Evolutionary conservation across 2,797 vertebrate genomes (phyloP).

Genomic region (Pelodytes ibericus): DNA sequence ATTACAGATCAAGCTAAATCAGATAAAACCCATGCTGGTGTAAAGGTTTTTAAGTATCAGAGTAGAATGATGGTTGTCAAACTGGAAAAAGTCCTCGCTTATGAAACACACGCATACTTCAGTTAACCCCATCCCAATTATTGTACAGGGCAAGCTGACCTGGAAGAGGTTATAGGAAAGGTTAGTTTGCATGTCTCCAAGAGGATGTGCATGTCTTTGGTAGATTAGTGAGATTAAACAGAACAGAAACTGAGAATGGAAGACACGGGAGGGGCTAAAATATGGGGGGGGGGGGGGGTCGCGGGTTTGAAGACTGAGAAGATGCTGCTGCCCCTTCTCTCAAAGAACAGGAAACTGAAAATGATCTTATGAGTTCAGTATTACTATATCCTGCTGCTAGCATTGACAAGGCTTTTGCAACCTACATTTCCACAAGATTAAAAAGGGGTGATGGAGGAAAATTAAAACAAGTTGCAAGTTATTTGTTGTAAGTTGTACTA

Average conservation of each 20-base stretch:
- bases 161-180: conserved; percentile 26
- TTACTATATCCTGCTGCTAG: neutral
- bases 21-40: too few species aligned
- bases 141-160: conserved; percentile 2
- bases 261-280: neutral
- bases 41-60: too few species aligned
- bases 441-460: too few species aligned
- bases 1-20: too few species aligned
- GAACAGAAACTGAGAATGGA: conserved; percentile 25
- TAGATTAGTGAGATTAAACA: conserved; percentile 17
- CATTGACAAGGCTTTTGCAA: neutral
- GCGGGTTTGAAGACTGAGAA: neutral
- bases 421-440: too few species aligned
- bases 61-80: too few species aligned
- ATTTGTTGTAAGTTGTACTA: too few species aligned
- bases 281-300: neutral
- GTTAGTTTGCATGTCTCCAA: neutral
- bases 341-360: conserved; percentile 39
- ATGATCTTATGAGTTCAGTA: conserved; percentile 8
- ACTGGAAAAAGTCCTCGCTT: too few species aligned
- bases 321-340: conserved; percentile 19
- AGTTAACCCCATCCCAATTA: neutral
- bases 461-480: too few species aligned
- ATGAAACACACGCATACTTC: too few species aligned
- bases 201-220: conserved; percentile 10